phyloP scores from a whole-genome alignment of 2,113 vertebrate genomes.

The Ardeotis arabs region DNA sequence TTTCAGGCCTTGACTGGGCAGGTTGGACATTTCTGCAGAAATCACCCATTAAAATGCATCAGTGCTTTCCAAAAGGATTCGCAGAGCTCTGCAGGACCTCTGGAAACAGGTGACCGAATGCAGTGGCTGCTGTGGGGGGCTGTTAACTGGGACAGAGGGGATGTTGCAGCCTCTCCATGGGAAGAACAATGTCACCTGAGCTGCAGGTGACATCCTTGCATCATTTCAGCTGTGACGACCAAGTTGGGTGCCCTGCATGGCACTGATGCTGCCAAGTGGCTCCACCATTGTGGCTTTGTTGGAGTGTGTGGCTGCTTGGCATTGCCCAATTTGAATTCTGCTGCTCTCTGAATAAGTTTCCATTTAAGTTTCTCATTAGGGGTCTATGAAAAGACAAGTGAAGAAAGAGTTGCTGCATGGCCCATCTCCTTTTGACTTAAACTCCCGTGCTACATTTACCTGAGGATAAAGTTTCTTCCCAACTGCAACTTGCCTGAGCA shows the following conservation, averaged over 20 bases:
- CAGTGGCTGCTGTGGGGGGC: rapidly evolving
- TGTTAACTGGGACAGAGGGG: neutral
- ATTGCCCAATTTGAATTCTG: neutral
- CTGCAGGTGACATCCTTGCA: neutral
- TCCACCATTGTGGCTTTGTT: rapidly evolving
- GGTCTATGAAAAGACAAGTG: neutral
- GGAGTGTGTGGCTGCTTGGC: too few species aligned
- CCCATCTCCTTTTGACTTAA: neutral
- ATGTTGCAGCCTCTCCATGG: neutral
- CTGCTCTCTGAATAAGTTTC: neutral
- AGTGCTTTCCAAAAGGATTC: neutral
- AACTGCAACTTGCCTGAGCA: neutral
- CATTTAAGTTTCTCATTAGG: neutral
- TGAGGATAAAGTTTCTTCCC: neutral
- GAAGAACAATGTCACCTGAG: neutral
- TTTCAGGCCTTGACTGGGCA: neutral
- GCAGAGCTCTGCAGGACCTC: neutral
- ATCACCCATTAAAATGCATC: rapidly evolving
- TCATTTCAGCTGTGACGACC: neutral
- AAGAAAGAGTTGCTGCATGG: neutral
- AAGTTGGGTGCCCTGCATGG: neutral
- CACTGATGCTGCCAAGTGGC: rapidly evolving
- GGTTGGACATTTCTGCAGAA: neutral
- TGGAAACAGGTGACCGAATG: neutral
- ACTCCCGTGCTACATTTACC: neutral